Evolutionary conservation across 92 coral and sea anemone genomes (phyloP), one percentile per base, ranked within the genome.

Genomic region (Porites evermanni): DNA sequence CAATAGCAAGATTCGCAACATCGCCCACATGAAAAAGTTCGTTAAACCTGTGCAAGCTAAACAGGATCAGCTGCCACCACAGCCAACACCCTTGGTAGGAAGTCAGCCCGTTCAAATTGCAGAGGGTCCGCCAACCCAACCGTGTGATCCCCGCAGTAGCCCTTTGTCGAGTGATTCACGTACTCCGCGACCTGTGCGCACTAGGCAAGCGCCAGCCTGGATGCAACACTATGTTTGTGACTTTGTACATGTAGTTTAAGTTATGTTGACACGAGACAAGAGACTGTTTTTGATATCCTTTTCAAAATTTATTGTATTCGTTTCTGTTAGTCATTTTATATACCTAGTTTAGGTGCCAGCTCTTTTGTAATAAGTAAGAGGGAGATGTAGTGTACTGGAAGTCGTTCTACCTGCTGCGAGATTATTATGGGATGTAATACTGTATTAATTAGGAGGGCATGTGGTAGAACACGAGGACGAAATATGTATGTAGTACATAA

Each of bases 1-100:
- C 0, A 70, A 80, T 58, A 85, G 50, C 44, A 84, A 79, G 78
- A 93, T 91, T 92, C 84, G 83, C 6, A 93, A 90, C 77, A 79
- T 79, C 6, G 92, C 85, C 21, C 94, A 52, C 64, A 74, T 74
- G 47, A 52, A 74, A 18, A 74, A 52, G 5, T 53, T 56, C 16
- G 64, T 74, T 2, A 47, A 52, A 20, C 63, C 64, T 51, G 44
- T 3, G n/a, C 52, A 29, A 16, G 19, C n/a, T 74, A 54, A 63
- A 63, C 12, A 63, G 67, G 67, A 6, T 59, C 64, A 59, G 64
- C 17, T 59, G 64, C 64, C 64, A 59, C 64, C 64, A 59, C 64
- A 59, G 64, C 64, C 64, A 59, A 59, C 64, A 59, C 64, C 64
- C 64, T 11, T 59, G 64, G 64, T 11, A 11, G 64, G 4, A 59